Evolutionary conservation across 2,113 vertebrate species (phyloP).

Genomic region (Pteruthius melanotis): DNA sequence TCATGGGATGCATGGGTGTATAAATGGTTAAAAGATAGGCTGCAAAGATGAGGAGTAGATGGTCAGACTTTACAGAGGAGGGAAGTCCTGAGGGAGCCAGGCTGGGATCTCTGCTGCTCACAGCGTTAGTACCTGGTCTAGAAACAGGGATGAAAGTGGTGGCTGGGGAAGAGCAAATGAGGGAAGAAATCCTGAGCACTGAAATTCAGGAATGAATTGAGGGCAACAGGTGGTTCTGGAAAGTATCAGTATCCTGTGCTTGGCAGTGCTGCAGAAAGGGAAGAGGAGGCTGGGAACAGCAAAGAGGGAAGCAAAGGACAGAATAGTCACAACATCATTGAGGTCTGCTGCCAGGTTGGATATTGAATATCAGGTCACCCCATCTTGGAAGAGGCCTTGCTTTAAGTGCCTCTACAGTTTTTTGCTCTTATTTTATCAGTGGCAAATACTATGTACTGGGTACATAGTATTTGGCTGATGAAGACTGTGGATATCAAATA

Average conservation of each 20-base stretch:
- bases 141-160: background rate
- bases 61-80: background rate
- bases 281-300: background rate
- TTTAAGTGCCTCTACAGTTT: background rate
- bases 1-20: background rate
- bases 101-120: background rate
- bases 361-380: background rate
- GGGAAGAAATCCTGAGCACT: background rate
- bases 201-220: background rate
- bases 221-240: background rate
- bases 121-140: background rate
- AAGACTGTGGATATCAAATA: background rate
- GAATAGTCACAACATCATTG: rapidly evolving
- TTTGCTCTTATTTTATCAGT: background rate
- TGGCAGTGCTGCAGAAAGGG: background rate
- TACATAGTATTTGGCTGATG: background rate
- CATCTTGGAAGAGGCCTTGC: background rate
- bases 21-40: background rate
- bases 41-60: background rate
- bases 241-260: background rate
- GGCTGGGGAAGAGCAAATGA: background rate
- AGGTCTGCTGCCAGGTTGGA: background rate
- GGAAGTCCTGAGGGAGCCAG: background rate
- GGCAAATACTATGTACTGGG: background rate
- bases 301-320: background rate